phyloP scores from a whole-genome alignment of 2,797 vertebrate species.

The Lindbergichthys nudifrons region DNA sequence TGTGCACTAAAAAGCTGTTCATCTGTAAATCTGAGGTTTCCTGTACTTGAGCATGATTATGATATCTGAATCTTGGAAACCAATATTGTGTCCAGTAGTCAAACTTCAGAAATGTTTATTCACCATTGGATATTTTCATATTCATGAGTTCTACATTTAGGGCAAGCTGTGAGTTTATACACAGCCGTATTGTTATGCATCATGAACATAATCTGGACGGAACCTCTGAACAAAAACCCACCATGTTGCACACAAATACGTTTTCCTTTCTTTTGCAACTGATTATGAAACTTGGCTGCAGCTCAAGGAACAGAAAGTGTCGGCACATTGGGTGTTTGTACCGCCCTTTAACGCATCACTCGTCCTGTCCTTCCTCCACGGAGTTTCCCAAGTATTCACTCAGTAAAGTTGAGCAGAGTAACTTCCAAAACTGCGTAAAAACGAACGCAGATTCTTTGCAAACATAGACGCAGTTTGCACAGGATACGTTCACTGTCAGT shows the following conservation, averaged over 20 bases:
- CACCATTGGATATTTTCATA: neutral
- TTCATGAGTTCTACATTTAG: neutral
- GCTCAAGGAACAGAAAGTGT: conserved; percentile 7
- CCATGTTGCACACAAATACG: neutral
- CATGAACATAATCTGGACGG: neutral
- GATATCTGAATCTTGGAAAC: neutral
- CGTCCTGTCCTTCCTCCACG: conserved; percentile 44
- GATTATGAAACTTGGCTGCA: neutral
- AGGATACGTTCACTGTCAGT: fast-evolving
- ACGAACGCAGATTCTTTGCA: neutral
- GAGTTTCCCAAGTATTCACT: conserved; percentile 38
- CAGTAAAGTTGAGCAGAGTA: neutral
- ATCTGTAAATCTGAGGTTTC: neutral
- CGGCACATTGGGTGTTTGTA: conserved; percentile 2
- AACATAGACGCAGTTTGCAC: neutral
- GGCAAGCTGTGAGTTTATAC: neutral
- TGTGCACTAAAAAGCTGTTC: neutral
- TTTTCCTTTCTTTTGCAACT: neutral
- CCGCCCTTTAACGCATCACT: conserved; percentile 66
- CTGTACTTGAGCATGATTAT: no score
- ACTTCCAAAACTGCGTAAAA: neutral
- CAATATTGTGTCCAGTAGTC: neutral
- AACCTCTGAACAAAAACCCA: neutral
- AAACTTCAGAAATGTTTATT: neutral
- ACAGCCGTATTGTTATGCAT: neutral